A percentile compares a stretch with the other conserved stretches of the same genome.
phyloP scores from a whole-genome alignment of 2,888 invertebrate species.

The Netelia melanura region DNA sequence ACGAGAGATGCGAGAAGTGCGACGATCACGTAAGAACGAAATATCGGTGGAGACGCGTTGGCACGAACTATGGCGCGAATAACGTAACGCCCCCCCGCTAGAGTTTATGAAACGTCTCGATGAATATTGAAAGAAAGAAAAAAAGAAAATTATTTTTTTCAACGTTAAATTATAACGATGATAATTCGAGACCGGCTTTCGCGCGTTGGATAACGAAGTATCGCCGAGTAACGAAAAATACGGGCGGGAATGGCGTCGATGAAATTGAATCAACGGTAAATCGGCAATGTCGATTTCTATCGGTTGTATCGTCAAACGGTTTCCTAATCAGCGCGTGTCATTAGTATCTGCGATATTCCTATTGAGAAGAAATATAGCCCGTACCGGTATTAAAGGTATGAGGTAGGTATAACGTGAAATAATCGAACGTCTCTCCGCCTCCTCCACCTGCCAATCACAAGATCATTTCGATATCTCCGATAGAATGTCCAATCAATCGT shows the following conservation, averaged over 20 bases:
- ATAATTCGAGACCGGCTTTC: too few relatives aligned
- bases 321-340: slow-evolving; percentile 30
- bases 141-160: too few relatives aligned
- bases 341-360: neutral
- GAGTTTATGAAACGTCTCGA: too few relatives aligned
- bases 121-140: too few relatives aligned
- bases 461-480: slow-evolving; percentile 29
- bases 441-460: slow-evolving; percentile 38
- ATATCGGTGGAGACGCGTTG: neutral
- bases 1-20: slow-evolving; percentile 24
- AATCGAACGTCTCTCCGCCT: neutral
- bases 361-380: neutral
- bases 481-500: slow-evolving; percentile 42
- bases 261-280: slow-evolving; percentile 32
- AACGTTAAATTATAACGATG: too few relatives aligned
- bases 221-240: too few relatives aligned
- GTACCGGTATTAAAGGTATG: neutral
- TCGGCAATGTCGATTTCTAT: slow-evolving; percentile 19
- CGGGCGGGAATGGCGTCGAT: neutral
- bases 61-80: neutral
- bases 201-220: too few relatives aligned
- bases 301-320: slow-evolving; percentile 22
- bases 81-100: too few relatives aligned
- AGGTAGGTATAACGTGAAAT: neutral
- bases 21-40: neutral